Evolutionary conservation across 1,140 invertebrate species (phyloP), one percentile per base, ranked within the genome.

Genomic region (Pararge aegeria): DNA sequence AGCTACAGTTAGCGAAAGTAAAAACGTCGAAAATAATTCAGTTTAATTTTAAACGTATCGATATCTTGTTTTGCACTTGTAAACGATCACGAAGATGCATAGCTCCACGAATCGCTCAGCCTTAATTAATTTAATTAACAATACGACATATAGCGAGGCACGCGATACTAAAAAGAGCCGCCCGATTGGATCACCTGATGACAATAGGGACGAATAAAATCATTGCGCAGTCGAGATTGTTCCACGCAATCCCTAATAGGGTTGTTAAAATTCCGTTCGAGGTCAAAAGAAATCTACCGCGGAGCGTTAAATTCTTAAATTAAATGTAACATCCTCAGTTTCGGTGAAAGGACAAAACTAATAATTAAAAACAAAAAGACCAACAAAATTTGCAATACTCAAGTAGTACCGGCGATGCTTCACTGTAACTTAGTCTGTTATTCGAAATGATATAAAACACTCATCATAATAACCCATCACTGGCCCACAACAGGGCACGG

Each of bases 251-350:
- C 44, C 29, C 48, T 55, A 66, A 66, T 55, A 58, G 42, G 61
- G 48, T 55, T 64, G 69, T 75, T 68, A 74, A 78, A 79, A 75
- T 73, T 73, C 70, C 63, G 51, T 74, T 62, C 68, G 59, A 44
- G 60, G 55, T 65, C 63, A 69, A 62, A 69, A 48, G 59, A 29
- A 49, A 61, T 64, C 57, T 64, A 64, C 57, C 44, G 55, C 40
- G 40, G 52, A 61, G 52, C 64, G 56, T 63, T 65, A 61, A 67
- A 70, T 52, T 72, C 7, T 55, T 64, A 65, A 65, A 53, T 58
- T 53, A 40, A 64, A 37, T 55, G 44, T 48, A 52, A 53, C 29
- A 53, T 12, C 30, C 30, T 10, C n/a, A 10, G 1, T 12, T 34
- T n/a, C 12, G 19, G 29, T 13, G 18, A 5, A n/a, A n/a, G 58